phyloP scores from a whole-genome alignment of 2,113 vertebrate species.

The Balaenoptera acutorostrata region DNA sequence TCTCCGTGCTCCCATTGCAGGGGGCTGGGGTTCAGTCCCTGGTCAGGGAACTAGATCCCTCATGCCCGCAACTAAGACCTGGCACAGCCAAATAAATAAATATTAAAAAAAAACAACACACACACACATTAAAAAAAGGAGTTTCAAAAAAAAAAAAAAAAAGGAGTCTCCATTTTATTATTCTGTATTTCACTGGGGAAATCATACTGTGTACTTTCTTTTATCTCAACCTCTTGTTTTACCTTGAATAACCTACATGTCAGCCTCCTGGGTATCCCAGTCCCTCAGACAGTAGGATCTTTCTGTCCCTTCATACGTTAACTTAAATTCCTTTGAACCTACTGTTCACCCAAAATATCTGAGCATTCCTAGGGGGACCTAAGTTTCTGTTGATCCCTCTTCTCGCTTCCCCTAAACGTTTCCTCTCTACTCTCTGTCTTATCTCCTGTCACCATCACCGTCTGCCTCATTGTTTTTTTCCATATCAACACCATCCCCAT shows the following conservation, averaged over 20 bases:
- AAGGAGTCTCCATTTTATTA: neutral
- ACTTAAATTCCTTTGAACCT: neutral
- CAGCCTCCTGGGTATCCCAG: neutral
- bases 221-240: neutral
- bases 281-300: neutral
- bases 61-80: too few species aligned
- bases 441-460: neutral
- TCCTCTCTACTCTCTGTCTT: neutral
- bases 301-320: neutral
- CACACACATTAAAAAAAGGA: too few species aligned
- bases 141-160: too few species aligned
- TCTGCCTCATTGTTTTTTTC: neutral
- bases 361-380: neutral
- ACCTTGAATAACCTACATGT: neutral
- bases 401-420: neutral
- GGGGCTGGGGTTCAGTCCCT: too few species aligned
- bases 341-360: neutral
- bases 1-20: too few species aligned
- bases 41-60: too few species aligned
- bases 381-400: neutral
- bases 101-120: too few species aligned
- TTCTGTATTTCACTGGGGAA: neutral
- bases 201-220: neutral
- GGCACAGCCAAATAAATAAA: too few species aligned
- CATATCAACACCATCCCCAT: neutral